These are phyloP conservation scores for Tinea semifulvella DNA, from an alignment of 2,888 invertebrate species.

Conservation along the genomic window DNA sequence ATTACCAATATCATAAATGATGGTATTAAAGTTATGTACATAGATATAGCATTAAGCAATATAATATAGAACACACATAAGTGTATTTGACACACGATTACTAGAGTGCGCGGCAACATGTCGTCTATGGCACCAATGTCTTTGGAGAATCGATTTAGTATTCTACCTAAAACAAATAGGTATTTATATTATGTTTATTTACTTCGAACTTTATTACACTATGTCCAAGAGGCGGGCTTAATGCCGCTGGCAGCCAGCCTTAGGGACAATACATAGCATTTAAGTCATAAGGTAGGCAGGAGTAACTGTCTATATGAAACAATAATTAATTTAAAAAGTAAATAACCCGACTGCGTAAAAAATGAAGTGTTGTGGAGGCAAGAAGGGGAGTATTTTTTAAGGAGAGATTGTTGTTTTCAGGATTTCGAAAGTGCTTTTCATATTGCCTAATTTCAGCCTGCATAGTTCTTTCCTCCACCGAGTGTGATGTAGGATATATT, in stretches of 20 bases:
- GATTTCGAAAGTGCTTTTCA: too few relatives aligned
- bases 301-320: neutral
- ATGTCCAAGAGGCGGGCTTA: too few relatives aligned
- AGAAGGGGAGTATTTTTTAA: too few relatives aligned
- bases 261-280: too few relatives aligned
- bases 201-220: conserved; percentile 7
- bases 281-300: neutral
- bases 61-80: conserved; percentile 64
- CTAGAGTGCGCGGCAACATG: conserved; percentile 72
- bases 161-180: conserved; percentile 67
- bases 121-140: conserved; percentile 87
- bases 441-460: too few relatives aligned
- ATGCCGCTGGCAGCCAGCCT: too few relatives aligned
- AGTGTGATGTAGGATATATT: too few relatives aligned
- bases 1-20: conserved; percentile 62
- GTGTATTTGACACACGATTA: conserved; percentile 71
- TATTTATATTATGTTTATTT: too few relatives aligned
- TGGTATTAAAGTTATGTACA: conserved; percentile 67
- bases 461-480: too few relatives aligned
- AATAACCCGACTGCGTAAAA: too few relatives aligned
- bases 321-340: conserved; percentile 5
- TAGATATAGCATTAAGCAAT: conserved; percentile 69
- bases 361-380: too few relatives aligned
- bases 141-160: conserved; percentile 83
- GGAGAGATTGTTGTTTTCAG: too few relatives aligned